Evolutionary conservation across 2,797 vertebrate genomes (phyloP), one percentile per base, ranked within the genome.

Genomic region (Hypotaenidia philippensis): DNA sequence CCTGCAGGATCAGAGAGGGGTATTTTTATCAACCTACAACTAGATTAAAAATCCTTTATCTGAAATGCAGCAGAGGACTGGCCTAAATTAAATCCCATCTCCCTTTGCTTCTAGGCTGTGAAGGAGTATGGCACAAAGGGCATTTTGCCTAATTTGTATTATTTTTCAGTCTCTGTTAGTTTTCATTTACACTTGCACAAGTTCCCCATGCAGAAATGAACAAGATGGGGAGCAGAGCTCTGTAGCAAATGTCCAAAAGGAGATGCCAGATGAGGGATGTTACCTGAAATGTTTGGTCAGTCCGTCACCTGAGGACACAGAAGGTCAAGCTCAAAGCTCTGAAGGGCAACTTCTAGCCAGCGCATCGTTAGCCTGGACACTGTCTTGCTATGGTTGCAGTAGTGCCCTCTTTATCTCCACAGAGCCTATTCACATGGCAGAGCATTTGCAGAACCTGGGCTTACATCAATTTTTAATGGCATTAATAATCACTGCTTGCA

Each of bases 71-170:
- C 97, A 96, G 96, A 98, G 95, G 97, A 96, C 93, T 96, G 86
- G 65, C 95, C 96, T 98, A 98, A 98, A 98, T 98, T 98, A 97
- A 94, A 94, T 96, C 89, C 92, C 93, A 77, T 97, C 94, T 97
- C 82, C 77, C 26, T 96, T 96, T 94, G 96, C 94, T 97, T 96
- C 93, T 90, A 95, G 95, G 93, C 95, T 97, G 90, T 81, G 93
- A 93, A 93, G 63, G 71, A 96, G 80, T 82, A 87, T 69, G 53
- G 85, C 68, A 82, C 91, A 92, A 93, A 92, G 34, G 66, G 64
- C 60, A 56, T 87, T 87, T 89, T 87, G 41, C 56, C 96, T 95
- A 86, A 93, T 95, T 94, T 91, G 69, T 90, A 45, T 64, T 88
- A 68, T 89, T 95, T 91, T 92, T 86, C 21, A 47, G 72, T 90